These are phyloP conservation scores for Lithophane socia DNA, from an alignment of 2,888 invertebrate genomes.

Conservation along the genomic window DNA sequence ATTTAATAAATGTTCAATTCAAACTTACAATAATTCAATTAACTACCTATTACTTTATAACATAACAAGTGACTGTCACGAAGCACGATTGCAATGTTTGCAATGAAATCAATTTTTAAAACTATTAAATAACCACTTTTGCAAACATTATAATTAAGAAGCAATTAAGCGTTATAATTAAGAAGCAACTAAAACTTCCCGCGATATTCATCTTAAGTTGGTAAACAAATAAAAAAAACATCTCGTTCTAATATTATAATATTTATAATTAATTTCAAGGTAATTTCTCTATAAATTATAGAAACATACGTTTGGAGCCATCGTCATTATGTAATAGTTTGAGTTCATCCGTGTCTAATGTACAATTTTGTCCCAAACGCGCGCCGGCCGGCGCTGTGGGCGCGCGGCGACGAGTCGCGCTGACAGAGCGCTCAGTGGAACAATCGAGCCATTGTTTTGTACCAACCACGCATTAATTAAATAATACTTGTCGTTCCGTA, in stretches of 20 bases:
- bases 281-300: slow-evolving; percentile 26
- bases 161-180: neutral
- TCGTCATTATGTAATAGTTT: slow-evolving; percentile 36
- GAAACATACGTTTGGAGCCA: slow-evolving; percentile 14
- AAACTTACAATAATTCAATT: slow-evolving; percentile 12
- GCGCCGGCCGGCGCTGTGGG: slow-evolving; percentile 44
- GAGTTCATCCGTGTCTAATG: slow-evolving; percentile 54
- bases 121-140: neutral
- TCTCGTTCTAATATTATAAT: slow-evolving; percentile 10
- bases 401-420: slow-evolving; percentile 63
- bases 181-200: slow-evolving; percentile 2
- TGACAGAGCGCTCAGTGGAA: slow-evolving; percentile 70
- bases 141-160: slow-evolving; percentile 1
- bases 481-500: slow-evolving; percentile 76
- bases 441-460: slow-evolving; percentile 80
- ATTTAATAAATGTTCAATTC: slow-evolving; percentile 30
- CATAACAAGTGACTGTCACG: neutral
- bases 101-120: neutral
- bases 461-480: slow-evolving; percentile 80
- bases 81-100: neutral
- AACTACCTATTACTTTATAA: slow-evolving; percentile 7
- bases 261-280: neutral
- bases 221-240: slow-evolving; percentile 1
- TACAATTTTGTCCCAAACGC: slow-evolving; percentile 40
- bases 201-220: slow-evolving; percentile 8